Evolutionary conservation across 2,888 invertebrate species (phyloP).

Genomic region (Parelbella ahira): DNA sequence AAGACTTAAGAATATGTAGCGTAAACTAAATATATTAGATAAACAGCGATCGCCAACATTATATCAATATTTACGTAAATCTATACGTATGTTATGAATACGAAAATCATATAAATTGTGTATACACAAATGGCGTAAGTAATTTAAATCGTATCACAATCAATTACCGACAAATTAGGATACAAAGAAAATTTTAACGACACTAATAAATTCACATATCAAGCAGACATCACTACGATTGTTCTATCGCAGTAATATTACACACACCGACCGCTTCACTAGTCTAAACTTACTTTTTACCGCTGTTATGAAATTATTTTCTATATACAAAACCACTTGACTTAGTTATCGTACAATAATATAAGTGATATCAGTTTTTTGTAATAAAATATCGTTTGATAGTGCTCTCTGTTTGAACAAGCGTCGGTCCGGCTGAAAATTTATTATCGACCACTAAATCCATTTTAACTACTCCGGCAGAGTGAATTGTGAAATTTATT

Average conservation of each 20-base stretch:
- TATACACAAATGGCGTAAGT: slow-evolving; percentile 15
- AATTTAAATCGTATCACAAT: slow-evolving; percentile 21
- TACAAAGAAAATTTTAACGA: too few species aligned
- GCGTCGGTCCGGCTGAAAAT: slow-evolving; percentile 5
- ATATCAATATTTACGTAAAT: too few species aligned
- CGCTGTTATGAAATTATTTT: too few species aligned
- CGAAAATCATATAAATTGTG: too few species aligned
- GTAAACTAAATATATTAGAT: too few species aligned
- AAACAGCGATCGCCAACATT: too few species aligned
- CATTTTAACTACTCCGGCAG: slow-evolving; percentile 4
- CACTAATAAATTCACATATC: slow-evolving; percentile 26
- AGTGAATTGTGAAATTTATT: slow-evolving; percentile 24
- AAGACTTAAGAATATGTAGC: too few species aligned
- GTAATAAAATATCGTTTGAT: slow-evolving; percentile 1
- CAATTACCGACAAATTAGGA: too few species aligned
- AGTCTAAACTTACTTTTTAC: slow-evolving; percentile 30
- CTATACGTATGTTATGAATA: too few species aligned
- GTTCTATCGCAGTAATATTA: slow-evolving; percentile 39
- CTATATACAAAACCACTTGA: too few species aligned
- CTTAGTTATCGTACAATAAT: too few species aligned
- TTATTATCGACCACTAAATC: slow-evolving; percentile 7
- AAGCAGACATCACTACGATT: slow-evolving; percentile 32
- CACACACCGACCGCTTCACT: slow-evolving; percentile 37
- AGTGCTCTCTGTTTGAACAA: slow-evolving; percentile 8
- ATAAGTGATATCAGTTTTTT: too few species aligned